A percentile compares a stretch with the other conserved stretches of the same genome.
phyloP scores from a whole-genome alignment of 2,113 vertebrate species.

The Sula dactylatra region DNA sequence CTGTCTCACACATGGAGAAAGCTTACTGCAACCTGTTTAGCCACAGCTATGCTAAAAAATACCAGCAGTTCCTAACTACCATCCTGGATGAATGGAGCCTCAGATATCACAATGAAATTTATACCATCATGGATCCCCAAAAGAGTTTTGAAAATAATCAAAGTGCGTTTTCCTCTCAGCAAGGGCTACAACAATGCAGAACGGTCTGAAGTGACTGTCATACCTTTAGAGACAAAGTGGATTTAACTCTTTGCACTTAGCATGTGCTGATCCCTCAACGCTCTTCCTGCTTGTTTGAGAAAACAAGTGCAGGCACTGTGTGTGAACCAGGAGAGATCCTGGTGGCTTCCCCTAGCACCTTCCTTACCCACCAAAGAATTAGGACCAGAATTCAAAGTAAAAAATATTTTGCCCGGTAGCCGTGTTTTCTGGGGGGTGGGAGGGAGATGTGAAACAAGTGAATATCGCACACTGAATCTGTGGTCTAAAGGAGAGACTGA shows the following conservation, averaged over 20 bases:
- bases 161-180: neutral
- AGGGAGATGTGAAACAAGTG: neutral
- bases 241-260: neutral
- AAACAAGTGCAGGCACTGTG: neutral
- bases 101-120: neutral
- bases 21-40: neutral
- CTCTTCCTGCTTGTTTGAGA: neutral
- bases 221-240: neutral
- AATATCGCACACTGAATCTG: neutral
- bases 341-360: too few species aligned
- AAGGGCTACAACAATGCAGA: neutral
- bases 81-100: neutral
- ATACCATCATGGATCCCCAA: neutral
- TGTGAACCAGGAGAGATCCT: neutral
- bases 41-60: neutral
- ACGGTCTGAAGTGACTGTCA: neutral
- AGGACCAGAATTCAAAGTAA: neutral
- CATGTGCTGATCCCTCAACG: fast-evolving
- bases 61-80: neutral
- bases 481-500: neutral
- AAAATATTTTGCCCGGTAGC: neutral
- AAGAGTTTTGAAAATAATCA: neutral
- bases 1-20: neutral
- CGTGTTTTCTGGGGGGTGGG: neutral
- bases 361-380: neutral